These are phyloP conservation scores for Gavialis gangeticus DNA, from an alignment of 2,113 vertebrate genomes.

Conservation along the genomic window DNA sequence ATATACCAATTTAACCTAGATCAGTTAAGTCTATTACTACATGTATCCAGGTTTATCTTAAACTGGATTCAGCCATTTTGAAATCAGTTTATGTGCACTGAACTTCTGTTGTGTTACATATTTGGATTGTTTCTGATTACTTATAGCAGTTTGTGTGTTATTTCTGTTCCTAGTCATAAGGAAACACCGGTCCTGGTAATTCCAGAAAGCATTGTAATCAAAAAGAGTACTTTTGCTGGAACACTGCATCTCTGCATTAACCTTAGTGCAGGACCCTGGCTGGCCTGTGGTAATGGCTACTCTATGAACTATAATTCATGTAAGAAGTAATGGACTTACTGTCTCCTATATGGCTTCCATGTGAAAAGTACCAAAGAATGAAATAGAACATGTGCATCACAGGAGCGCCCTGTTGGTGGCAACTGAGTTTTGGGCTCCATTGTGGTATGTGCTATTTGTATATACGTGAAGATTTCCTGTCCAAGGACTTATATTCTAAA, in stretches of 20 bases:
- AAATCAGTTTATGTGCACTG: too few relatives aligned
- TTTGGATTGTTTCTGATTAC: too few relatives aligned
- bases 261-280: accelerated
- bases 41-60: too few relatives aligned
- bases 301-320: not conserved
- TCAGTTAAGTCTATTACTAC: too few relatives aligned
- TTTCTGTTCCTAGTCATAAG: too few relatives aligned
- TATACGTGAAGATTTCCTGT: not conserved
- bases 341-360: not conserved
- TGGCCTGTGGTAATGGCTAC: not conserved
- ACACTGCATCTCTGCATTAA: too few relatives aligned
- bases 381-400: not conserved
- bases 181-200: not conserved
- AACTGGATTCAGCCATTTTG: too few relatives aligned
- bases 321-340: not conserved
- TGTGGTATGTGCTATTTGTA: not conserved
- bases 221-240: not conserved
- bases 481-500: not conserved
- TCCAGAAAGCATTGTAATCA: accelerated
- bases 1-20: too few relatives aligned
- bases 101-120: too few relatives aligned
- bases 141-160: too few relatives aligned
- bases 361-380: not conserved
- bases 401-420: too few relatives aligned
- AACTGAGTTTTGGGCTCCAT: not conserved